Base-by-base conservation (phyloP, 2,797 vertebrate species). In the Neostethus bicornis region DNA sequence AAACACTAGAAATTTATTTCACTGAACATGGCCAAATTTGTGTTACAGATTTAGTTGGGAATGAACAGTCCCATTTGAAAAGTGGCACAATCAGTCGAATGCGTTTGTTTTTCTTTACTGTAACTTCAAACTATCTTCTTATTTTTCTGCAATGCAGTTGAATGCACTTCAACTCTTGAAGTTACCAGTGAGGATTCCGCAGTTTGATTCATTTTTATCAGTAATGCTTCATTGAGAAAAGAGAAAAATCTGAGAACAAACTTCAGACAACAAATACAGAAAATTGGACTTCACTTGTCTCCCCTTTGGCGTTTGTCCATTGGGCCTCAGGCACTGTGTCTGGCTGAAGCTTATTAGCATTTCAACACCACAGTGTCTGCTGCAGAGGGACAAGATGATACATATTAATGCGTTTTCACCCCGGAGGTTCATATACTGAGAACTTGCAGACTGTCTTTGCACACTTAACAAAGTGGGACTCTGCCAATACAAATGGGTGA, bases 301-400 rank as follows among this genome's bases (percentile, higher is more conserved):
- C 19, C 41, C 32, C 38, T 60, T 59, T 64, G 39, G 60, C 62
- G 34, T 41, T 41, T 52, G 49, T 70, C 39, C 20, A 29, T 35
- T 31, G 35, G 32, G 41, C 61, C 29, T 54, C 37, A 47, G 59
- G 75, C 60, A 68, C 13, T 35, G 14, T 54, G 66, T 66, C 49
- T 25, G 19, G 70, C 52, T 70, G 60, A 35, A 56, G 41, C 54
- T 62, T 58, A 56, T 78, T 70, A 66, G 38, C 38, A 70, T 66
- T 58, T 49, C 24, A 32, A 10, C 39, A 26, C 37, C 17, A 16
- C 23, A 62, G 23, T 42, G 65, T 56, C 32, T 45, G 62, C 32
- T 21, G 48, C 39, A 46, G 54, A 62, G 53, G 1, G 16, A 50
- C 17, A 34, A 8, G 46, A 23, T 11, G 38, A 48, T 44, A 28